phyloP scores from a whole-genome alignment of 23 tunicate species.

The Phallusia fumigata region DNA sequence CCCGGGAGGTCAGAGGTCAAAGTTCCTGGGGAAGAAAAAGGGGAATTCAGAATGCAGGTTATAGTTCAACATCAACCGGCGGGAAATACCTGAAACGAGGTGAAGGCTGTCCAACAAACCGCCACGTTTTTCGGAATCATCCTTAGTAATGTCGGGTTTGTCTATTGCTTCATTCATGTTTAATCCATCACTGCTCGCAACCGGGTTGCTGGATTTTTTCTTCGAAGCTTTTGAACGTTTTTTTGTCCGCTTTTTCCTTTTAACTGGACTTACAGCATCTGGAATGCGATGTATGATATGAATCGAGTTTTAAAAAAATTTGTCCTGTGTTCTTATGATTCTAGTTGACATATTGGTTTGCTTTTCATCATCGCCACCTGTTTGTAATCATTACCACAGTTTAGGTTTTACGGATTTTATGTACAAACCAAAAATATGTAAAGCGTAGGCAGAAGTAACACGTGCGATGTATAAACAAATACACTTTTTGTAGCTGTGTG shows the following conservation, averaged over 20 bases:
- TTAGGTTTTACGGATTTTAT: no score
- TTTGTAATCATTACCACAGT: no score
- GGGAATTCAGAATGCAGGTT: not conserved
- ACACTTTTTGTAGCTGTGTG: no score
- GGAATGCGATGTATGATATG: no score
- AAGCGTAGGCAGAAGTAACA: no score
- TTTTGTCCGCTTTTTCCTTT: not conserved
- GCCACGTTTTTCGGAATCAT: not conserved
- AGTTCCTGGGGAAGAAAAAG: slow-evolving; percentile 32
- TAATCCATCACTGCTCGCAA: not conserved
- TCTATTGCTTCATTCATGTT: not conserved
- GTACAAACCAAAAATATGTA: no score
- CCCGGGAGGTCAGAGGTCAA: slow-evolving; percentile 45
- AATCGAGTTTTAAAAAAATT: no score
- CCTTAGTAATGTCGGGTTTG: not conserved
- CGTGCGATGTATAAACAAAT: no score
- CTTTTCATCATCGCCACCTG: no score
- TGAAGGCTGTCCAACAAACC: not conserved
- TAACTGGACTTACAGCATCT: not conserved
- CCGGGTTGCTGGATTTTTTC: not conserved
- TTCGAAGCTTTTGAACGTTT: not conserved
- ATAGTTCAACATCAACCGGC: not conserved
- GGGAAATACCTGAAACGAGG: not conserved
- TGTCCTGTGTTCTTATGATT: no score
- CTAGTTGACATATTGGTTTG: no score